Evolutionary conservation across 2,888 invertebrate species (phyloP), one percentile per base, ranked within the genome.

Genomic region (Spilarctia lutea): DNA sequence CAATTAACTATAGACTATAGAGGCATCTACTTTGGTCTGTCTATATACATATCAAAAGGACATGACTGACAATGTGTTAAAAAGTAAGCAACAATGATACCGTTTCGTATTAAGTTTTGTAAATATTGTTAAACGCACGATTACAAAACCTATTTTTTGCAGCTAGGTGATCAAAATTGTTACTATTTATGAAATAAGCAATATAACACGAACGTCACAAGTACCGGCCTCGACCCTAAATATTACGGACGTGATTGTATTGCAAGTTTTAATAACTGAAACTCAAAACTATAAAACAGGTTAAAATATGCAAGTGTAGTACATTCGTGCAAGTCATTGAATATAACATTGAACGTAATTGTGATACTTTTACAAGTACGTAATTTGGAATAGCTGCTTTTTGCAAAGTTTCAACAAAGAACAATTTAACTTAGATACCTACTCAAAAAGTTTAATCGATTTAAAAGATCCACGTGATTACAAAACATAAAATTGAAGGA

Each of bases 191-290:
- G 71, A 68, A 76, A 79, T 65, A 52, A 20, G 6, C 3, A 52
- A 52, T 20, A 24, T 52, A 74, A 67, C 68, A 72, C 63, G 52
- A 74, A 71, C 75, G 68, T 76, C 71, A 76, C 56, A 79, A 73
- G 30, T 48, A 27, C 39, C 73, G 75, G 79, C 83, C 82, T 80
- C 70, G 75, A 83, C 78, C 83, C 63, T 48, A 74, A 75, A 69
- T 74, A 73, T 78, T 77, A 72, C 76, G 72, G 71, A 79, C 77
- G 73, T 80, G 80, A 73, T 70, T 77, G 68, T 71, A 76, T 60
- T 76, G 70, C 73, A 77, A 75, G 75, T 78, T 79, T 74, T 75
- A 69, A 69, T 76, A 76, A 52, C 24, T 24, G 8, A 52, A 52
- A 52, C 52, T 24, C 68, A 73, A 77, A 73, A 71, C 35, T 30